Base-by-base conservation (phyloP, 2,113 vertebrate species). In the Aramus guarauna region DNA sequence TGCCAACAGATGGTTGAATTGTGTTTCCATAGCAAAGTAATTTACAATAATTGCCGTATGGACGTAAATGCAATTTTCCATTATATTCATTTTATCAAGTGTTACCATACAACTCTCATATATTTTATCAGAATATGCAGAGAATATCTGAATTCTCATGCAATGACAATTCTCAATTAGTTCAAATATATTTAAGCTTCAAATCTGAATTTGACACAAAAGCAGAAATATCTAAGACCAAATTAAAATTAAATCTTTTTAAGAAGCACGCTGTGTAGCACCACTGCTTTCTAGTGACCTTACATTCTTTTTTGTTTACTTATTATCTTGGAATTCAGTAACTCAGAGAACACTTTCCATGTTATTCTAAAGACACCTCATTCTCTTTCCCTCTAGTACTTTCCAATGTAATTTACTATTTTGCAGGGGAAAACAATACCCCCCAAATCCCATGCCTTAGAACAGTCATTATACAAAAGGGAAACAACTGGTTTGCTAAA, bases 11-110 rank as follows among this genome's bases (percentile, higher is more conserved):
- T 98, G 98, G 98, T 63, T 98, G 98, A 97, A 97, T 97, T 98
- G 98, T 98, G 98, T 98, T 98, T 98, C 98, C 98, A 98, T 98
- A 98, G 98, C 97, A 98, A 98, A 98, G 97, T 98, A 98, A 98
- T 98, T 98, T 98, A 98, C 98, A 98, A 98, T 98, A 98, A 98
- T 98, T 98, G 98, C 98, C 85, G 96, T 98, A 98, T 97, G 97
- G 97, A 98, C 88, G 93, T 97, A 98, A 97, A 97, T 97, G 97
- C 95, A 97, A 97, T 98, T 98, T 98, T 97, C 95, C 97, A 98
- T 98, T 98, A 98, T 98, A 98, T 97, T 98, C 97, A 79, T 97
- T 98, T 98, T 97, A 98, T 98, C 98, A 97, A 98, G 97, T 97
- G 96, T 97, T 98, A 98, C 97, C 96, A 95, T 93, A 98, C 95